phyloP scores from a whole-genome alignment of 2,113 vertebrate species.

The Calyptomena viridis region DNA sequence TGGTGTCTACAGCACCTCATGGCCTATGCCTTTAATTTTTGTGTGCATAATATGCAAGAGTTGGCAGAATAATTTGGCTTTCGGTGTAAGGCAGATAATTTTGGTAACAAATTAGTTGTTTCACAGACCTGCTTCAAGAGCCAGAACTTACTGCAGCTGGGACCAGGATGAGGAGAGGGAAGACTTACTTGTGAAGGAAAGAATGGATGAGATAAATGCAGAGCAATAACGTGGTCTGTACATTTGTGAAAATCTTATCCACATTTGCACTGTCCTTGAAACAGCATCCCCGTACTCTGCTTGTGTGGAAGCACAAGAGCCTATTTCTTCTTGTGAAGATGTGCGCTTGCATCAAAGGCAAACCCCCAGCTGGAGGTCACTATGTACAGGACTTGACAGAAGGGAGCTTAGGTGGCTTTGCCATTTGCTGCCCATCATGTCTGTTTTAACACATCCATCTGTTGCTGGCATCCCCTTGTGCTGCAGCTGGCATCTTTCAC shows the following conservation, averaged over 20 bases:
- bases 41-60: neutral
- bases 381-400: neutral
- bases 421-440: constrained; percentile 2
- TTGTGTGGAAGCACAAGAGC: neutral
- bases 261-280: neutral
- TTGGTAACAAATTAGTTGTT: neutral
- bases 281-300: neutral
- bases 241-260: neutral
- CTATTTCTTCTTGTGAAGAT: neutral
- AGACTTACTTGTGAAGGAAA: neutral
- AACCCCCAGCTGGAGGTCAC: neutral
- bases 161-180: neutral
- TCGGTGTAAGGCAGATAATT: neutral
- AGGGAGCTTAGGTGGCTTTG: neutral
- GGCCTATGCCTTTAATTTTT: neutral
- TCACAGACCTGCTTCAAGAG: neutral
- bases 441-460: constrained; percentile 30
- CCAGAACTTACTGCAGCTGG: neutral
- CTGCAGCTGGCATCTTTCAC: constrained; percentile 24
- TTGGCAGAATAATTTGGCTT: neutral
- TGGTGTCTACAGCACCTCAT: neutral
- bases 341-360: neutral
- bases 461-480: constrained; percentile 21
- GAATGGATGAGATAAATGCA: neutral
- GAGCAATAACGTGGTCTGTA: neutral